Evolutionary conservation across 2,113 vertebrate genomes (phyloP).

Genomic region (Chinchilla lanigera): DNA sequence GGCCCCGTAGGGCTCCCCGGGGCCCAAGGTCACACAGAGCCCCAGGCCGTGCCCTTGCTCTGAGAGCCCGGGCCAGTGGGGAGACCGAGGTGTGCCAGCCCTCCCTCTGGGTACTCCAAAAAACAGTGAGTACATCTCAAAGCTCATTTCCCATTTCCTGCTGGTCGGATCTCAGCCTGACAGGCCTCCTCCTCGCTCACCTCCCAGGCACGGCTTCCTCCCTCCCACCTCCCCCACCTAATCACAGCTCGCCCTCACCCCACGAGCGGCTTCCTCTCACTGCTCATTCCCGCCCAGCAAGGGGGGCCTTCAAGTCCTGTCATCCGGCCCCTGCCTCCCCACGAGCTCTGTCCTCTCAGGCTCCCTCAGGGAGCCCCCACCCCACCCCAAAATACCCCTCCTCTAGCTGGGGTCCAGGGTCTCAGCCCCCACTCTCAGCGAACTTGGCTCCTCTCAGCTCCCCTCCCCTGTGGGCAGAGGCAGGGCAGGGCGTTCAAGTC

Average conservation of each 20-base stretch:
- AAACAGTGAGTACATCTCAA: slow-evolving; percentile 22
- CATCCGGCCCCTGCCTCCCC: not conserved
- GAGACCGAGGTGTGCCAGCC: not conserved
- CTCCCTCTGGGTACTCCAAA: slow-evolving; percentile 16
- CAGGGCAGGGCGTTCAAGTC: slow-evolving; percentile 83
- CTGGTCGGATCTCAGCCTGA: slow-evolving; percentile 34
- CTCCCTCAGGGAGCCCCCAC: not conserved
- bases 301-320: not conserved
- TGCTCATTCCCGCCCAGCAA: not conserved
- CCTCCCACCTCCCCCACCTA: not conserved
- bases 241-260: slow-evolving; percentile 47
- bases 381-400: not conserved
- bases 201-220: slow-evolving; percentile 51
- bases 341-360: not conserved
- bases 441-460: slow-evolving; percentile 69
- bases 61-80: not conserved
- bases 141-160: slow-evolving; percentile 77
- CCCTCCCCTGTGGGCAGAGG: slow-evolving; percentile 78
- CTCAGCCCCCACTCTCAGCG: slow-evolving; percentile 51
- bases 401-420: not conserved
- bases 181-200: slow-evolving; percentile 65
- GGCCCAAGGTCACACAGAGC: not conserved
- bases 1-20: not conserved
- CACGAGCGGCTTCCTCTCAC: slow-evolving; percentile 48
- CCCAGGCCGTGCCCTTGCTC: not conserved